Evolutionary conservation across 1,140 invertebrate genomes (phyloP).

Genomic region (Ridgeia piscesae): DNA sequence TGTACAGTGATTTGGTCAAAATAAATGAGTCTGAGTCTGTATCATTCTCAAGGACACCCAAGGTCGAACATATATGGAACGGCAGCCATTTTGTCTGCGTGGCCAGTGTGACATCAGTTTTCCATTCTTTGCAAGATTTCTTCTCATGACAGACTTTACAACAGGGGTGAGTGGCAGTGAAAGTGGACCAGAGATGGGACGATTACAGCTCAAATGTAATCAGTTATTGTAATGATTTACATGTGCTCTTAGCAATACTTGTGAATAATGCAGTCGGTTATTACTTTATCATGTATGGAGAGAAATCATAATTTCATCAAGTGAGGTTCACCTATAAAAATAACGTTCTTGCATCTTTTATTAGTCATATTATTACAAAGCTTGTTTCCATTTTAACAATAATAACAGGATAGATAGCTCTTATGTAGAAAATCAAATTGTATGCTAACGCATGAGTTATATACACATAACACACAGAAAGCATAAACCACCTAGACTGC

Average conservation of each 20-base stretch:
- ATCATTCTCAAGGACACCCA: not conserved
- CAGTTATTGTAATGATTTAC: not conserved
- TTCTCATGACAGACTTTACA: slow-evolving; percentile 75
- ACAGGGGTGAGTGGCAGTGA: slow-evolving; percentile 30
- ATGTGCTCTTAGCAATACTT: not conserved
- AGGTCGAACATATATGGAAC: not conserved
- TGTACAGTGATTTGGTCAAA: too few relatives aligned
- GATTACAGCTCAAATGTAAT: not conserved
- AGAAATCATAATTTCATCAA: not conserved
- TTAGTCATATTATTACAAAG: too few relatives aligned
- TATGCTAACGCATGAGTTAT: too few relatives aligned
- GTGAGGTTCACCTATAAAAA: not conserved
- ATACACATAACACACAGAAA: too few relatives aligned
- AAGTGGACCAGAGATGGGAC: not conserved
- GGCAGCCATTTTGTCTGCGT: not conserved
- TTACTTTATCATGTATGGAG: not conserved
- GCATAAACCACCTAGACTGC: too few relatives aligned
- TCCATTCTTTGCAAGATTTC: slow-evolving; percentile 67
- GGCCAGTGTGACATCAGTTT: slow-evolving; percentile 57
- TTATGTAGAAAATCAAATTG: too few relatives aligned
- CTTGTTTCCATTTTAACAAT: too few relatives aligned
- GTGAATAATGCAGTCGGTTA: not conserved
- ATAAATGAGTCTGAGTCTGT: too few relatives aligned
- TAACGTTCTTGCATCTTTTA: slow-evolving; percentile 12
- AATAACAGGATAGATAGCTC: too few relatives aligned